Conservation (phyloP, 2,113 vertebrate genomes). For the Aviceda subcristata region DNA sequence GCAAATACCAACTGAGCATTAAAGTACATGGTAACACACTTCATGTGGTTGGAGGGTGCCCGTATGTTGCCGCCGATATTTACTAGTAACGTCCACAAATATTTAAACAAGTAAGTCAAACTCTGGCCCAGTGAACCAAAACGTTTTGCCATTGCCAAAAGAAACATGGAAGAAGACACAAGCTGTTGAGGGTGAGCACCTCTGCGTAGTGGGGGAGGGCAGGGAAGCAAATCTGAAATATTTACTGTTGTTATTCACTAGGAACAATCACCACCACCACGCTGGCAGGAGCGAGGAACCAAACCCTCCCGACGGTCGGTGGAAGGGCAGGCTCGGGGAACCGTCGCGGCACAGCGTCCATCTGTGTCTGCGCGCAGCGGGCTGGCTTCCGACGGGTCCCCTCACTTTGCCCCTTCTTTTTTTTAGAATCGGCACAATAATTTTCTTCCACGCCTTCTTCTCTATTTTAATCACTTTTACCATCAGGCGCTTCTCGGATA, state of each 20-base stretch:
- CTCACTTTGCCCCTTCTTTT: not conserved
- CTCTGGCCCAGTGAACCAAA: not conserved
- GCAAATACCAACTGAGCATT: not conserved
- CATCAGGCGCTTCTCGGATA: accelerated
- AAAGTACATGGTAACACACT: accelerated
- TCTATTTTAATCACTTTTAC: not conserved
- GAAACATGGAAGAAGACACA: not conserved
- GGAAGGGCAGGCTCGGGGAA: not conserved
- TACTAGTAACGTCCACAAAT: not conserved
- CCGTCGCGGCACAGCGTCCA: not conserved
- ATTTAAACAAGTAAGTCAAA: not conserved
- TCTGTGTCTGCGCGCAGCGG: not conserved
- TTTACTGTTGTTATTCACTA: not conserved
- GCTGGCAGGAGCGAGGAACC: not conserved
- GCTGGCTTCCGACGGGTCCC: not conserved
- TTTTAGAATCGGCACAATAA: not conserved
- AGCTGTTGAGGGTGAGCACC: not conserved
- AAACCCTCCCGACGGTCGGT: not conserved
- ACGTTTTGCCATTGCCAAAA: not conserved
- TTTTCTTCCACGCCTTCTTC: not conserved
- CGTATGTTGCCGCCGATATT: not conserved
- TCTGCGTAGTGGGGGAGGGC: not conserved
- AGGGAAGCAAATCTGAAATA: not conserved
- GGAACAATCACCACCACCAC: not conserved
- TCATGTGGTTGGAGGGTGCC: not conserved